Percentiles rank a stretch among this genome's conserved stretches.
These are phyloP conservation scores for Clupea harengus DNA, from an alignment of 2,113 vertebrate species.

Conservation along the genomic window DNA sequence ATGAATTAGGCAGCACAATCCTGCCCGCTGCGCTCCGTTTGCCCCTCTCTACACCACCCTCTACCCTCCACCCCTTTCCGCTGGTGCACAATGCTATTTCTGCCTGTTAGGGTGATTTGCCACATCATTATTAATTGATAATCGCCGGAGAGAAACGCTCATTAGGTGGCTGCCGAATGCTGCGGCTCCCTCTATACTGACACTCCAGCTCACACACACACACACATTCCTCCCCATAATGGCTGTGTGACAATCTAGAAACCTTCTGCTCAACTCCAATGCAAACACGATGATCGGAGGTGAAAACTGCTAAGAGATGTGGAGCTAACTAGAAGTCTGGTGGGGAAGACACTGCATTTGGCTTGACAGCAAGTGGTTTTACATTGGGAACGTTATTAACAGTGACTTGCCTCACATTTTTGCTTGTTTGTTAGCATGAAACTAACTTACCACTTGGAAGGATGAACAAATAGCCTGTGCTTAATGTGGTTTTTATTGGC, in stretches of 20 bases:
- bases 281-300: neutral
- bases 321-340: neutral
- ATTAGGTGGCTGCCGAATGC: conserved; percentile 47
- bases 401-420: neutral
- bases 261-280: neutral
- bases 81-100: conserved; percentile 24
- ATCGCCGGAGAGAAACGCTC: conserved; percentile 58
- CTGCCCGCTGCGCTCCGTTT: conserved; percentile 19
- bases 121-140: conserved; percentile 71
- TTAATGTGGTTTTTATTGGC: neutral
- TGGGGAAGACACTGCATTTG: neutral
- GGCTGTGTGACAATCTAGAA: neutral
- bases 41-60: neutral
- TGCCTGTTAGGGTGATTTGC: conserved; percentile 63
- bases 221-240: neutral
- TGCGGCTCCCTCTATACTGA: neutral
- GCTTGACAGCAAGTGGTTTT: neutral
- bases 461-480: conserved; percentile 7
- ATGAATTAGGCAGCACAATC: conserved; percentile 41
- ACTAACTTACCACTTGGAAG: neutral
- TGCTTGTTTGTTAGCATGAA: neutral
- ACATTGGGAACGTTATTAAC: neutral
- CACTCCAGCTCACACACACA: neutral
- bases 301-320: neutral
- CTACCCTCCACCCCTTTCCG: conserved; percentile 22